Evolutionary conservation across 1,140 invertebrate genomes (phyloP).

Genomic region (Sinonovacula constricta): DNA sequence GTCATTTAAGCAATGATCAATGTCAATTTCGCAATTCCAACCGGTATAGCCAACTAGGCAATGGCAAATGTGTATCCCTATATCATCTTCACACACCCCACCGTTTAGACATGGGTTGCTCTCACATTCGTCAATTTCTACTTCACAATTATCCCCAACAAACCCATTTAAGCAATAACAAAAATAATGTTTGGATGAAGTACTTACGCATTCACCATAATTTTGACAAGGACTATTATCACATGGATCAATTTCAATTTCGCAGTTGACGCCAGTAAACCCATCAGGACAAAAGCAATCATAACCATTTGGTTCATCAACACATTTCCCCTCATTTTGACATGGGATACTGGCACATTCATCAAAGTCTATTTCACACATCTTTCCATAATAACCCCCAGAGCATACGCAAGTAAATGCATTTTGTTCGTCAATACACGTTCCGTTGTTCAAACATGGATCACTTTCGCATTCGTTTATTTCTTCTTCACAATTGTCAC

Average conservation of each 20-base stretch:
- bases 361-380: conserved; percentile 85
- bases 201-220: conserved; percentile 79
- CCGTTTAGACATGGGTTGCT: conserved; percentile 23
- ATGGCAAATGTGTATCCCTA: conserved; percentile 83
- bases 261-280: conserved; percentile 81
- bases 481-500: conserved; percentile 87
- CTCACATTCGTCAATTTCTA: conserved; percentile 16
- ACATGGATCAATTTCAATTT: conserved; percentile 85
- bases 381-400: conserved; percentile 93
- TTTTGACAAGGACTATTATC: conserved; percentile 89
- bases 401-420: conserved; percentile 78
- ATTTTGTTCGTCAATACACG: conserved; percentile 89
- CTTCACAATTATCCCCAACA: conserved; percentile 68
- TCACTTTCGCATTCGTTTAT: conserved; percentile 92
- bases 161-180: too few relatives aligned
- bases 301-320: conserved; percentile 42
- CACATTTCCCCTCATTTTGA: conserved; percentile 55
- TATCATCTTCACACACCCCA: too few relatives aligned
- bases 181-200: too few relatives aligned
- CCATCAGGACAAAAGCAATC: conserved; percentile 52
- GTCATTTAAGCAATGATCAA: conserved; percentile 86
- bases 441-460: conserved; percentile 94
- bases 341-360: conserved; percentile 60
- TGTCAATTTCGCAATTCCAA: conserved; percentile 92
- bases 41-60: conserved; percentile 89